These are phyloP conservation scores for Xiphophorus birchmanni DNA, from an alignment of 2,797 vertebrate species.

Conservation along the genomic window DNA sequence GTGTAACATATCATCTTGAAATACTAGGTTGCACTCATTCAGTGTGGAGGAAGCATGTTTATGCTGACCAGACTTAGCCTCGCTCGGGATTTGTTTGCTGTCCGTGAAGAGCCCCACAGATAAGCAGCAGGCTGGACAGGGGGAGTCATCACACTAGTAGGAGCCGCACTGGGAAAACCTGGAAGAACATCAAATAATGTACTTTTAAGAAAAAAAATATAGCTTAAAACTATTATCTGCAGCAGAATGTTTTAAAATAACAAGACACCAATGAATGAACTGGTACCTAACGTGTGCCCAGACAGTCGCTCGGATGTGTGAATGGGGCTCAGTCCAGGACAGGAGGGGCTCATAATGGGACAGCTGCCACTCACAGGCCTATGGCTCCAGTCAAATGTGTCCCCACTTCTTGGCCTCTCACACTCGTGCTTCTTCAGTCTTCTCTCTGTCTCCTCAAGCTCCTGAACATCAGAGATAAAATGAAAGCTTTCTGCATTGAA, in stretches of 20 bases:
- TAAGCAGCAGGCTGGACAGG: slow-evolving; percentile 67
- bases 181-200: slow-evolving; percentile 9
- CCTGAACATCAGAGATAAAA: slow-evolving; percentile 42
- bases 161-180: slow-evolving; percentile 70
- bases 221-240: background rate
- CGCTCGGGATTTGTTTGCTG: slow-evolving; percentile 59
- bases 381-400: slow-evolving; percentile 50
- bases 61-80: slow-evolving; percentile 75
- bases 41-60: background rate
- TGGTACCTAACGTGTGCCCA: slow-evolving; percentile 60
- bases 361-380: slow-evolving; percentile 51
- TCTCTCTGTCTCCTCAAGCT: slow-evolving; percentile 69
- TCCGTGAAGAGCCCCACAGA: slow-evolving; percentile 61
- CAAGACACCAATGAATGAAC: background rate
- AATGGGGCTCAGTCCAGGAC: slow-evolving; percentile 57
- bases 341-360: slow-evolving; percentile 60
- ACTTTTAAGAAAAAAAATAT: background rate
- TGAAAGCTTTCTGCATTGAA: background rate
- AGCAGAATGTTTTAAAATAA: background rate
- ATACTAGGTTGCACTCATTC: background rate
- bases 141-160: slow-evolving; percentile 55
- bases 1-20: background rate
- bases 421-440: slow-evolving; percentile 56
- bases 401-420: slow-evolving; percentile 35
- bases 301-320: slow-evolving; percentile 68